Evolutionary conservation across 2,888 invertebrate genomes (phyloP).

Genomic region (Loripinus fragilis): DNA sequence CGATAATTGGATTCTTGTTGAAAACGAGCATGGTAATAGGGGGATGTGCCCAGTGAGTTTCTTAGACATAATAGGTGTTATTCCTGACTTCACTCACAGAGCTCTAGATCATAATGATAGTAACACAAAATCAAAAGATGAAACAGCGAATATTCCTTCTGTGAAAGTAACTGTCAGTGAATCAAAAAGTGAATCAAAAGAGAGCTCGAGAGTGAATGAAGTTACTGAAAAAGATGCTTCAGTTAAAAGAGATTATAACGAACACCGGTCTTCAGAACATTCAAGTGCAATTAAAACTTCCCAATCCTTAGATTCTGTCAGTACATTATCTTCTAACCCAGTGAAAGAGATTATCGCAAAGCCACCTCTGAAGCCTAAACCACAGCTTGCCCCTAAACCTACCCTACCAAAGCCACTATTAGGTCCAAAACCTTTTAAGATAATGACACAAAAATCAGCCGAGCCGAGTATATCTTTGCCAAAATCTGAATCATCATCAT

Average conservation of each 20-base stretch:
- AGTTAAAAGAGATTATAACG: background rate
- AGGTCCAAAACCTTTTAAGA: constrained; percentile 62
- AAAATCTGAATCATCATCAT: constrained; percentile 46
- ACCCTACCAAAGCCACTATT: constrained; percentile 67
- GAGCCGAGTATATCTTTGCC: constrained; percentile 31
- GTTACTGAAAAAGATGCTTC: background rate
- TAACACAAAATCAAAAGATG: constrained; percentile 38
- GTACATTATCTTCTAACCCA: background rate
- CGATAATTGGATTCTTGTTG: constrained; percentile 82
- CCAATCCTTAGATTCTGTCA: constrained; percentile 14
- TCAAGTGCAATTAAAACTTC: constrained; percentile 27
- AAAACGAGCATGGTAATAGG: constrained; percentile 78
- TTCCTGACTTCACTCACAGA: constrained; percentile 30
- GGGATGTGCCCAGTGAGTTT: constrained; percentile 82
- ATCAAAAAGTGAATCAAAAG: background rate
- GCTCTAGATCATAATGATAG: constrained; percentile 49
- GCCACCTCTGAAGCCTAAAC: constrained; percentile 59
- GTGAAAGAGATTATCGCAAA: constrained; percentile 18
- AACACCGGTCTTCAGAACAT: background rate
- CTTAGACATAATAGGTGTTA: constrained; percentile 75
- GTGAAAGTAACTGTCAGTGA: background rate
- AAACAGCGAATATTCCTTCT: background rate
- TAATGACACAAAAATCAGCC: constrained; percentile 29
- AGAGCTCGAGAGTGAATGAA: background rate
- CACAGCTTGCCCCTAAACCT: constrained; percentile 75